These are phyloP conservation scores for Tetragonula clypearis DNA, from an alignment of 1,140 invertebrate genomes.

Conservation along the genomic window DNA sequence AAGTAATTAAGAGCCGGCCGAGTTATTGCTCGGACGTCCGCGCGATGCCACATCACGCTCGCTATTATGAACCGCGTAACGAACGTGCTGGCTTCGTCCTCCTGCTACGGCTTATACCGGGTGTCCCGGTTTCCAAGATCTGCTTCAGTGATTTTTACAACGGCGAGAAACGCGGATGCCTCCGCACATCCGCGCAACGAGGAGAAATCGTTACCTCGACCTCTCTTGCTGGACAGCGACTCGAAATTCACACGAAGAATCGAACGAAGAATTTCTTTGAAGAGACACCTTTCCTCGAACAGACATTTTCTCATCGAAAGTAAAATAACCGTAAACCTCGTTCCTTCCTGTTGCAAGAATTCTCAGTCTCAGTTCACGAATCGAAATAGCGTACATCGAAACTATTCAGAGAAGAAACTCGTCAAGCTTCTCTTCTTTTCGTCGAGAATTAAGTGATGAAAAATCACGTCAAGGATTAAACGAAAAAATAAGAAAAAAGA, in stretches of 20 bases:
- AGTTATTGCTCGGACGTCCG: slow-evolving; percentile 75
- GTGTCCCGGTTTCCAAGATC: neutral
- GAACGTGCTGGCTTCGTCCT: slow-evolving; percentile 63
- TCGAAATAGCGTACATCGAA: neutral
- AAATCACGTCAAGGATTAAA: neutral
- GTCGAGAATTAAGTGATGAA: neutral
- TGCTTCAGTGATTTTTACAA: neutral
- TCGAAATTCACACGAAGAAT: neutral
- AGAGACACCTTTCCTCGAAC: too few relatives aligned
- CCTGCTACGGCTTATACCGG: slow-evolving; percentile 15
- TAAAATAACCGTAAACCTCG: too few relatives aligned
- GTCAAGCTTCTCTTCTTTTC: too few relatives aligned
- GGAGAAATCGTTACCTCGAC: neutral
- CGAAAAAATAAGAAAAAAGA: too few relatives aligned
- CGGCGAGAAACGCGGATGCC: neutral
- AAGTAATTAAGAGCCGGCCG: slow-evolving; percentile 77
- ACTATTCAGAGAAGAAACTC: too few relatives aligned
- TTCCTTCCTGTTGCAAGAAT: too few relatives aligned
- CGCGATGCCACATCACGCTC: slow-evolving; percentile 69
- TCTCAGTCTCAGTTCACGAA: neutral
- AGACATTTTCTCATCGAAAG: too few relatives aligned
- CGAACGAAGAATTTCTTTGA: too few relatives aligned
- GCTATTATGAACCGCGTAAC: slow-evolving; percentile 75
- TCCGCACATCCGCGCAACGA: neutral
- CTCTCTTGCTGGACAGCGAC: neutral